phyloP scores from a whole-genome alignment of 2,113 vertebrate species.

The Psophia crepitans region DNA sequence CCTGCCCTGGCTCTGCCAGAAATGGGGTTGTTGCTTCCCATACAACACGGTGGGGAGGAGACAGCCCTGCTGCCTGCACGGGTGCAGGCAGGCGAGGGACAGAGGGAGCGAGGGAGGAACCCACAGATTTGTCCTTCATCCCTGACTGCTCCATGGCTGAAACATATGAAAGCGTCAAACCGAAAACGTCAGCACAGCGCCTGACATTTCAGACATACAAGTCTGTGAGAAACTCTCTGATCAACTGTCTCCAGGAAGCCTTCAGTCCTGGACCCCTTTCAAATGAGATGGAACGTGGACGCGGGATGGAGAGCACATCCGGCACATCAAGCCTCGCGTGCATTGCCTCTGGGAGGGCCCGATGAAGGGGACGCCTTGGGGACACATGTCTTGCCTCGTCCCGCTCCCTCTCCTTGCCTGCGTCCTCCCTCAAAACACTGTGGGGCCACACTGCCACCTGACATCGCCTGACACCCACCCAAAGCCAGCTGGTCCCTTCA shows the following conservation, averaged over 20 bases:
- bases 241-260: background rate
- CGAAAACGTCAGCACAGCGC: background rate
- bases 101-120: background rate
- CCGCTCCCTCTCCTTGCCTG: background rate
- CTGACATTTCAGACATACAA: background rate
- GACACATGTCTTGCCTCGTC: background rate
- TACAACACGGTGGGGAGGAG: background rate
- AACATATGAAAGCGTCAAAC: background rate
- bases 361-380: background rate
- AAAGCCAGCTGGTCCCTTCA: background rate
- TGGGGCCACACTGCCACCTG: background rate
- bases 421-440: background rate
- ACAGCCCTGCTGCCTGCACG: background rate
- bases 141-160: background rate
- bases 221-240: background rate
- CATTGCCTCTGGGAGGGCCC: background rate
- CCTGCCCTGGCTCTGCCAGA: background rate
- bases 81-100: background rate
- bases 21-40: background rate
- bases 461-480: background rate
- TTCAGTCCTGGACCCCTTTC: background rate
- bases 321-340: background rate
- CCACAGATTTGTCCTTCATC: background rate
- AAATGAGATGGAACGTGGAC: background rate
- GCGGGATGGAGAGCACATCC: background rate